phyloP scores from a whole-genome alignment of 2,888 invertebrate genomes.

The Polydrusus pterygomalis region DNA sequence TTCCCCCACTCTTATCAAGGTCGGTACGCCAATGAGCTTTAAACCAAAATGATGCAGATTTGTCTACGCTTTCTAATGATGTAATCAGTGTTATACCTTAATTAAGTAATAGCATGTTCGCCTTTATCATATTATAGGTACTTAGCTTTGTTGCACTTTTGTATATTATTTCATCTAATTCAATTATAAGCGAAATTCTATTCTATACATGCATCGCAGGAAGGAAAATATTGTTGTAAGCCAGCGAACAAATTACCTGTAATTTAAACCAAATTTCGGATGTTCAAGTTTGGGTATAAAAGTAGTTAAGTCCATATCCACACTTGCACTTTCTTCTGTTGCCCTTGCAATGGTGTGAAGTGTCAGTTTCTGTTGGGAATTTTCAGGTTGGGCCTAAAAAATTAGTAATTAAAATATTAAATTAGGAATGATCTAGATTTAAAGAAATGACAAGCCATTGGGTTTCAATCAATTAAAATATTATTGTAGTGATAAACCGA shows the following conservation, averaged over 20 bases:
- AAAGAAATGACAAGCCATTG: no score
- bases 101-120: slow-evolving; percentile 21
- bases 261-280: slow-evolving; percentile 62
- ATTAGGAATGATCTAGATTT: background rate
- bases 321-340: slow-evolving; percentile 60
- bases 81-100: no score
- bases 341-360: slow-evolving; percentile 64
- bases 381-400: slow-evolving; percentile 68
- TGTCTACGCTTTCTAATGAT: no score
- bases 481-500: no score
- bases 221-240: no score
- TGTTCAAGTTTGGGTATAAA: slow-evolving; percentile 68
- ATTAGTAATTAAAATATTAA: background rate
- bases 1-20: no score
- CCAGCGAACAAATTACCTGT: slow-evolving; percentile 46
- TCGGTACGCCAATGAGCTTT: no score
- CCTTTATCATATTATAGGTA: slow-evolving; percentile 36
- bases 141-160: slow-evolving; percentile 41
- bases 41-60: no score
- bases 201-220: no score
- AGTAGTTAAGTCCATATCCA: slow-evolving; percentile 66
- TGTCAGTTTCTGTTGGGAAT: slow-evolving; percentile 59
- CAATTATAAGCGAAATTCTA: no score
- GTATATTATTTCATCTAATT: background rate
- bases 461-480: no score